Evolutionary conservation across 92 coral and sea anemone species (phyloP).

Genomic region (Porites evermanni): DNA sequence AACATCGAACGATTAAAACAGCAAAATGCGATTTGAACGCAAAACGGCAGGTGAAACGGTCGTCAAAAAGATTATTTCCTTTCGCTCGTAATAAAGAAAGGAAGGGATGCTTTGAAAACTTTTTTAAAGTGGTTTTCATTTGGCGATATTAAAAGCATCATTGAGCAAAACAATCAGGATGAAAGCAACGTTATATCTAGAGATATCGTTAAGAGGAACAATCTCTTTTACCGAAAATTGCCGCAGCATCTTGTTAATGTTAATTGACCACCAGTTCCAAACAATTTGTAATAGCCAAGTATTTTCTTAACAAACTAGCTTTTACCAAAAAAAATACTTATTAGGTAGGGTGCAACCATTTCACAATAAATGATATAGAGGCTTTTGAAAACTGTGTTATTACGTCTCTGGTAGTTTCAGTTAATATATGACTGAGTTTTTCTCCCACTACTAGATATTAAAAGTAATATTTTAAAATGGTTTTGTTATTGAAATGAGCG

Average conservation of each 20-base stretch:
- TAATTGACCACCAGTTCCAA: conserved; percentile 37
- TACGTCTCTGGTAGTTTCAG: too few species aligned
- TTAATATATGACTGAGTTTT: too few species aligned
- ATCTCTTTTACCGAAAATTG: background rate
- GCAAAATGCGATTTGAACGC: conserved; percentile 24
- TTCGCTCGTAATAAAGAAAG: background rate
- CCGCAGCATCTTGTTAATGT: conserved; percentile 2
- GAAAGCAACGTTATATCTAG: background rate
- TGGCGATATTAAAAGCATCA: background rate
- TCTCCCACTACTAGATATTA: too few species aligned
- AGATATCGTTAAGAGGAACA: background rate
- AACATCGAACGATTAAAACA: conserved; percentile 30
- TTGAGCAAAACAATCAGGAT: background rate
- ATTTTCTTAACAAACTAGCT: conserved; percentile 21
- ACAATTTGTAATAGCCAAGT: conserved; percentile 6
- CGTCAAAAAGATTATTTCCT: background rate
- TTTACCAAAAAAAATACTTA: background rate
- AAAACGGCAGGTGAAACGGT: conserved; percentile 14
- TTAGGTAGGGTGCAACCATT: background rate
- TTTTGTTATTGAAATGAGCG: too few species aligned
- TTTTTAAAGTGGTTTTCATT: conserved; percentile 15
- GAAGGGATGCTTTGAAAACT: conserved; percentile 6
- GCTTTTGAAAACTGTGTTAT: too few species aligned
- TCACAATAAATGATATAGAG: too few species aligned
- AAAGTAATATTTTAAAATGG: too few species aligned